Conservation (phyloP, 2,113 vertebrate species). For the Myxocyprinus asiaticus region DNA sequence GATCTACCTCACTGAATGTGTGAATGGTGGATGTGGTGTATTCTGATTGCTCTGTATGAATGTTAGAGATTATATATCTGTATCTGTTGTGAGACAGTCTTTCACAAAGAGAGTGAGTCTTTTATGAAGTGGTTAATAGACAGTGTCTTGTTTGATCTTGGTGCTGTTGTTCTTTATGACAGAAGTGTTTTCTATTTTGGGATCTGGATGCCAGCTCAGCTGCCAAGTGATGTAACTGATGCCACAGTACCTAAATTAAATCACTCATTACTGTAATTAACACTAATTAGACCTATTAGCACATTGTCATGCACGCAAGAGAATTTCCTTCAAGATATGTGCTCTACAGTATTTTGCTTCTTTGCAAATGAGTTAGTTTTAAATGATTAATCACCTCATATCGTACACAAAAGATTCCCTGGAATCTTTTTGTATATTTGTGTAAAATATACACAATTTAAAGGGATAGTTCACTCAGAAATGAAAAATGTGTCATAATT, state of each 20-base stretch:
- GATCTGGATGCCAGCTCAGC: conserved; percentile 4
- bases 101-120: not conserved
- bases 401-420: too few relatives aligned
- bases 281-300: conserved; percentile 36
- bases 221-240: not conserved
- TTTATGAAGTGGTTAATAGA: too few relatives aligned
- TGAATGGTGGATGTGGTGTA: conserved; percentile 1
- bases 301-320: conserved; percentile 16
- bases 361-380: too few relatives aligned
- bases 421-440: too few relatives aligned
- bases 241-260: conserved; percentile 12
- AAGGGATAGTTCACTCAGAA: too few relatives aligned
- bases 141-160: not conserved
- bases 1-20: not conserved
- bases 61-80: not conserved
- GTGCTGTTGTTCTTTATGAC: not conserved
- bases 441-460: too few relatives aligned
- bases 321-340: too few relatives aligned
- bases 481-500: too few relatives aligned
- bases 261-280: conserved; percentile 41
- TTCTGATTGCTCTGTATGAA: not conserved
- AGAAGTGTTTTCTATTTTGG: not conserved
- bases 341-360: too few relatives aligned
- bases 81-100: too few relatives aligned
- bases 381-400: too few relatives aligned